Conservation (phyloP, 2,797 vertebrate genomes). For the Cynopterus sphinx region DNA sequence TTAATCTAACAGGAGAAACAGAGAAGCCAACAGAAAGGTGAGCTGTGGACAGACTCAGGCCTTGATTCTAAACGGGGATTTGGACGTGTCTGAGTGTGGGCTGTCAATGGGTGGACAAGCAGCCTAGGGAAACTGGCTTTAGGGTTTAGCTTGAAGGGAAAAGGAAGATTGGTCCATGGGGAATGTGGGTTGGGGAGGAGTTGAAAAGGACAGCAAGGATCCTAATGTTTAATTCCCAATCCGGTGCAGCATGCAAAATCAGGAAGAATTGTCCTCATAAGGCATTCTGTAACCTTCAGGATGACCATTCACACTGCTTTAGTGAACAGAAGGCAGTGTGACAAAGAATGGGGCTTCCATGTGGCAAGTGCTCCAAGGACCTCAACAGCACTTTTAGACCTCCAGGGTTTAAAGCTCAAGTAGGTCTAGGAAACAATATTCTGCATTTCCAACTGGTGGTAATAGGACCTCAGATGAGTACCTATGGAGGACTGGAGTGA, state of each 20-base stretch:
- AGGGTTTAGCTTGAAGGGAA: neutral
- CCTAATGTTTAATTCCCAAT: neutral
- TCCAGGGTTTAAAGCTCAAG: neutral
- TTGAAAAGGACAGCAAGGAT: neutral
- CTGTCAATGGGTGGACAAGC: neutral
- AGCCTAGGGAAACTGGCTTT: neutral
- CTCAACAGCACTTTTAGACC: neutral
- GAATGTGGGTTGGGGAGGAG: rapidly evolving
- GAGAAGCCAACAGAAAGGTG: neutral
- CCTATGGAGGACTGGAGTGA: neutral
- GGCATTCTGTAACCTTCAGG: too few relatives aligned
- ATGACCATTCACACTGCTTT: neutral
- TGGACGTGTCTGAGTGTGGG: neutral
- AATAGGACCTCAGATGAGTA: neutral
- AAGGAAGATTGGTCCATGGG: neutral
- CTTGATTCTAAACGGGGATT: neutral
- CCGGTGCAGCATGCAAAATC: neutral
- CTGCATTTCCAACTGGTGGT: neutral
- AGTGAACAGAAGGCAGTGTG: neutral
- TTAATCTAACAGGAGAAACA: neutral
- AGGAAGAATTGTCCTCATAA: neutral
- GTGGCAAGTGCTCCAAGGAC: neutral
- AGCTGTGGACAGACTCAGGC: rapidly evolving
- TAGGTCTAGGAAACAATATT: neutral
- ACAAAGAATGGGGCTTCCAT: neutral